These are phyloP conservation scores for Porites australiensis DNA, from an alignment of 64 coral and sea anemone species.

Conservation along the genomic window DNA sequence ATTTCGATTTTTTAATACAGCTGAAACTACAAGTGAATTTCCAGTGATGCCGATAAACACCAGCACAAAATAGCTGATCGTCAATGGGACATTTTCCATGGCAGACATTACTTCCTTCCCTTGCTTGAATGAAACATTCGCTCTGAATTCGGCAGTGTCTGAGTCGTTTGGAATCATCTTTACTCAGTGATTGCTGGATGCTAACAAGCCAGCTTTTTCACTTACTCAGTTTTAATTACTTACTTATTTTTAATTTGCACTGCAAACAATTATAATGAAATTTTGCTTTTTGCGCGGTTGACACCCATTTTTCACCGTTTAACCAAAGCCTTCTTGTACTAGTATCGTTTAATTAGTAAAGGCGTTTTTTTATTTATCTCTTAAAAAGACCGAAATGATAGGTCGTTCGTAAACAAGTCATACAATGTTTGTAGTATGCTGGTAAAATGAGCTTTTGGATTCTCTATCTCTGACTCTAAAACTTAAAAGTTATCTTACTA, in stretches of 20 bases:
- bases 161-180: not conserved
- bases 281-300: too few relatives aligned
- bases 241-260: too few relatives aligned
- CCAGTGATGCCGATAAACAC: conserved; percentile 44
- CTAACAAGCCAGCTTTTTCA: too few relatives aligned
- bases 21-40: conserved; percentile 64
- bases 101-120: not conserved
- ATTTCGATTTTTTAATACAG: conserved; percentile 31
- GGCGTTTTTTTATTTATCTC: not conserved
- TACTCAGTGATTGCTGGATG: not conserved
- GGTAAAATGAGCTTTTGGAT: not conserved
- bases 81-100: not conserved
- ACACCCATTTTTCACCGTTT: too few relatives aligned
- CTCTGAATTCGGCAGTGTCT: not conserved
- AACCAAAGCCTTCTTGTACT: too few relatives aligned
- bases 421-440: not conserved
- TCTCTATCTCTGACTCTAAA: not conserved
- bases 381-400: too few relatives aligned
- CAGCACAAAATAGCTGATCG: conserved; percentile 20
- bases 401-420: too few relatives aligned
- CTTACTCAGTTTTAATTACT: too few relatives aligned
- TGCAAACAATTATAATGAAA: too few relatives aligned
- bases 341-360: too few relatives aligned
- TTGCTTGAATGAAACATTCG: not conserved
- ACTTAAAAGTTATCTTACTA: too few relatives aligned